Evolutionary conservation across 2,888 invertebrate species (phyloP), one percentile per base, ranked within the genome.

Genomic region (Dynastes hyllus): DNA sequence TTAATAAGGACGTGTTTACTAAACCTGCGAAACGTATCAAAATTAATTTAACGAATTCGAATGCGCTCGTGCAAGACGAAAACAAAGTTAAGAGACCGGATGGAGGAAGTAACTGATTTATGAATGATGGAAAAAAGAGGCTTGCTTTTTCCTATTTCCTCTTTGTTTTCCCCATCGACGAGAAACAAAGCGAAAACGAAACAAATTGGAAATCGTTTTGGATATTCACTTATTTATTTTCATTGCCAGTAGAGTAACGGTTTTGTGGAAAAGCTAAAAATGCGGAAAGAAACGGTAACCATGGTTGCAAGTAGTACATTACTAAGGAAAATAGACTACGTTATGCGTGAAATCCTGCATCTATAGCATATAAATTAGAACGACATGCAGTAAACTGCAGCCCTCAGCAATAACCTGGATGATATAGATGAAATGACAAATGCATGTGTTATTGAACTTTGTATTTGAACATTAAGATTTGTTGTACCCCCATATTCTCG

Each of bases 1-100:
- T 76, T 76, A 76, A 76, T 65, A 76, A 37, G 37, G 40, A 53
- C 66, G 76, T 66, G 76, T 76, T 76, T 66, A 76, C 76, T 66
- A 61, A 76, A 66, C 66, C 37, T 66, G 32, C 50, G 45, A 66
- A 76, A 70, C 45, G 70, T 70, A 70, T 70, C 55, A 70, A 70
- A 70, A 53, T 55, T 70, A 70, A 53, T 55, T 70, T 55, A 32
- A n/a, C 70, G 70, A 11, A 13, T 66, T 61, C 61, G 27, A 37
- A 32, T 6, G n/a, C 66, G 13, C 2, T 13, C 40, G 66, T 37
- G 66, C 40, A 32, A n/a, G 40, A 40, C 37, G 66, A 37, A 58
- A 58, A 37, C 58, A 73, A 53, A 58, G 22, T 73, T 58, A 40
- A 58, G 16, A 40, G 51, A 27, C 29, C 58, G 58, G 53, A 58